Percentiles rank a stretch among this genome's conserved stretches.
Evolutionary conservation across 2,888 invertebrate species (phyloP).

Genomic region (Megalurothrips usitatus): DNA sequence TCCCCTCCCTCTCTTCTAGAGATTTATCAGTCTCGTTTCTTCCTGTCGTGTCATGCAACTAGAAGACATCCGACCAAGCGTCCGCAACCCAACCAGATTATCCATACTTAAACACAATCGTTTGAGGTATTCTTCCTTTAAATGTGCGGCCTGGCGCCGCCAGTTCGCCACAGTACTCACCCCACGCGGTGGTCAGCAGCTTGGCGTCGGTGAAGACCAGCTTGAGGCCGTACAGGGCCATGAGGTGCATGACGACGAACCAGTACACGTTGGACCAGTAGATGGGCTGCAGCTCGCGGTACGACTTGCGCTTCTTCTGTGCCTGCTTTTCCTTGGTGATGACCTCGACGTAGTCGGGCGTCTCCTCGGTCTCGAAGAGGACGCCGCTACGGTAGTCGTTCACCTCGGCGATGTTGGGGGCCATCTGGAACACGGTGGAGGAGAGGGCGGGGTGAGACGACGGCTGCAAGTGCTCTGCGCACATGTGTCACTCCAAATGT

Average conservation of each 20-base stretch:
- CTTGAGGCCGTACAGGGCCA: constrained; percentile 60
- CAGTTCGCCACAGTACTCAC: too few relatives aligned
- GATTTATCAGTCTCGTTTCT: too few relatives aligned
- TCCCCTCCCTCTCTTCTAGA: too few relatives aligned
- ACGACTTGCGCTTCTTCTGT: not conserved
- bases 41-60: too few relatives aligned
- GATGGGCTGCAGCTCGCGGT: not conserved
- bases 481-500: too few relatives aligned
- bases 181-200: constrained; percentile 51
- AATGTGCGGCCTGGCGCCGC: too few relatives aligned
- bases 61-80: too few relatives aligned
- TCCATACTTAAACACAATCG: too few relatives aligned
- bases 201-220: constrained; percentile 51
- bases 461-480: too few relatives aligned
- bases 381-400: constrained; percentile 35
- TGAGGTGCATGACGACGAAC: constrained; percentile 65
- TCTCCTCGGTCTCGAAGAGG: constrained; percentile 34
- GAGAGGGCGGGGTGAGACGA: too few relatives aligned
- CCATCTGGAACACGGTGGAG: not conserved
- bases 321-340: not conserved
- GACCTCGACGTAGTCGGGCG: constrained; percentile 33
- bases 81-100: too few relatives aligned
- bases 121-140: too few relatives aligned
- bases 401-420: constrained; percentile 35
- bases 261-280: constrained; percentile 70